These are phyloP conservation scores for Drosophila mettleri DNA, from an alignment of 2,888 invertebrate species.

Conservation along the genomic window DNA sequence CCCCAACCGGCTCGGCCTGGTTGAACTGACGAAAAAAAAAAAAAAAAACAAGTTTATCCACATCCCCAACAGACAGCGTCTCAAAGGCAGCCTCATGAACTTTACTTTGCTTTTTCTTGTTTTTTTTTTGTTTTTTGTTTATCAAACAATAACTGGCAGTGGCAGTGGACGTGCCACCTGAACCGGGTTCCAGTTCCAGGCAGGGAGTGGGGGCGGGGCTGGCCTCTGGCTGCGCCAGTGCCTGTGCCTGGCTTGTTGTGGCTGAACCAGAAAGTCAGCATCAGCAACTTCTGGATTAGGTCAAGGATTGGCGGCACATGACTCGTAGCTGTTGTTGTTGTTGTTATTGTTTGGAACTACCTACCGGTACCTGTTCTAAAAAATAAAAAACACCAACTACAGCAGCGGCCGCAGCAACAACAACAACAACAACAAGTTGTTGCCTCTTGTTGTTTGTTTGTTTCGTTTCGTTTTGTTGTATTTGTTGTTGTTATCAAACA, in stretches of 20 bases:
- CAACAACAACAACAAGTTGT: slow-evolving; percentile 44
- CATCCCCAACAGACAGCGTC: slow-evolving; percentile 61
- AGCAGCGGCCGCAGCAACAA: no score
- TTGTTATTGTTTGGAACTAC: slow-evolving; percentile 67
- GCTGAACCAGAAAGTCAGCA: slow-evolving; percentile 76
- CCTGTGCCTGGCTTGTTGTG: slow-evolving; percentile 23
- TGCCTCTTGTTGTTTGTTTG: slow-evolving; percentile 44
- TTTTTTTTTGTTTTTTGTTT: slow-evolving; percentile 44
- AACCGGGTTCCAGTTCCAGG: slow-evolving; percentile 47
- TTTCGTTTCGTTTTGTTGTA: slow-evolving; percentile 52
- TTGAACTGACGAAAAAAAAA: slow-evolving; percentile 54
- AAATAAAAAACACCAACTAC: slow-evolving; percentile 19
- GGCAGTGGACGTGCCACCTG: slow-evolving; percentile 66
- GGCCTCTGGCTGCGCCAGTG: slow-evolving; percentile 22
- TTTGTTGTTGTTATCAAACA: slow-evolving; percentile 40
- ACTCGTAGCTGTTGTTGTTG: slow-evolving; percentile 53
- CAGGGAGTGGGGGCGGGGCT: slow-evolving; percentile 29
- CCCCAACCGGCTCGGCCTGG: slow-evolving; percentile 46
- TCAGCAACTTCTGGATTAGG: slow-evolving; percentile 81
- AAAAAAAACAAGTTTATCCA: slow-evolving; percentile 75
- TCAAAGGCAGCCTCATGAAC: slow-evolving; percentile 49
- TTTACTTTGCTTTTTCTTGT: slow-evolving; percentile 25
- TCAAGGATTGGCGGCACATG: slow-evolving; percentile 79
- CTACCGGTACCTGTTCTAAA: slow-evolving; percentile 81
- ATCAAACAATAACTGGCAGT: slow-evolving; percentile 62